These are phyloP conservation scores for Plecotus auritus DNA, from an alignment of 2,113 vertebrate genomes.

Conservation along the genomic window DNA sequence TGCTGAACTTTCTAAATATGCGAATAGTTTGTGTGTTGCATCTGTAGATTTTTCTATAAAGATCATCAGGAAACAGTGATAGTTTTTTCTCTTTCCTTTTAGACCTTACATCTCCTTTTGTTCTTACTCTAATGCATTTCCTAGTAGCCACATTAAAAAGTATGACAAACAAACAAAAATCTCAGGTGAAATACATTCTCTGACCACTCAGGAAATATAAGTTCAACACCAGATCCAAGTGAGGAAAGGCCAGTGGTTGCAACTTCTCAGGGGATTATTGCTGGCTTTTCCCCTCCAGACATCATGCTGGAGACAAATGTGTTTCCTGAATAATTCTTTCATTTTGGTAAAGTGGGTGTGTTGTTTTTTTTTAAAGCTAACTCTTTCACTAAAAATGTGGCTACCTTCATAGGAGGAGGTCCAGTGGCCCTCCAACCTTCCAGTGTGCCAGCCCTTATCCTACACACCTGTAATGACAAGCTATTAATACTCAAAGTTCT, in stretches of 20 bases:
- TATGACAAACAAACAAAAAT: background rate
- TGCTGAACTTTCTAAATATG: background rate
- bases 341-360: background rate
- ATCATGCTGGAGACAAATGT: background rate
- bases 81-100: background rate
- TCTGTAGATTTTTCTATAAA: background rate
- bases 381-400: background rate
- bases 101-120: background rate
- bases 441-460: background rate
- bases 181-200: background rate
- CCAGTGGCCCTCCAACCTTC: too few relatives aligned
- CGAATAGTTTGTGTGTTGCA: background rate
- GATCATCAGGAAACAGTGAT: background rate
- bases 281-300: background rate
- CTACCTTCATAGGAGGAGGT: background rate
- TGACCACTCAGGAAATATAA: background rate
- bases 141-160: background rate
- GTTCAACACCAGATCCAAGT: background rate
- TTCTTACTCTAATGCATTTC: background rate
- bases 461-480: too few relatives aligned
- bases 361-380: background rate
- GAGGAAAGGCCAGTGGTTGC: background rate
- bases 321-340: background rate
- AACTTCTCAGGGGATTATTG: background rate
- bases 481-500: background rate